phyloP scores from a whole-genome alignment of 2,113 vertebrate genomes.

The Machaerirhynchus nigripectus region DNA sequence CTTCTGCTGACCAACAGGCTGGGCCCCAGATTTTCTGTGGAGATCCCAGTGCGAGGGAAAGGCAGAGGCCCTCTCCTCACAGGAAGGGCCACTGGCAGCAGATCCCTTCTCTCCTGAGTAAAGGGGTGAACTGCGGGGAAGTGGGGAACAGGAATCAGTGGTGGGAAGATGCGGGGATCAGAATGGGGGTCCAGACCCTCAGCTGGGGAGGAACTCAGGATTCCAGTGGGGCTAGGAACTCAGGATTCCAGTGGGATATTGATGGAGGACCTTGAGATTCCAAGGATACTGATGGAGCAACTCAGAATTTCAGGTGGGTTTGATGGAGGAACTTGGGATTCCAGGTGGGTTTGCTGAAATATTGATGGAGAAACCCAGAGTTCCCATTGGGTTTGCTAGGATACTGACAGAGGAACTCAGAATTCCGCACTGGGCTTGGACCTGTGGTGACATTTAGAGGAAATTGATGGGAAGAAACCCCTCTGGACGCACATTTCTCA shows the following conservation, averaged over 20 bases:
- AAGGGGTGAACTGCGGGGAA: not conserved
- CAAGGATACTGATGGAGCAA: not conserved
- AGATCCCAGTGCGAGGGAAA: accelerated
- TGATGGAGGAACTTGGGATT: not conserved
- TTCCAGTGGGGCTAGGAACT: not conserved
- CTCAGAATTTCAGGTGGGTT: accelerated
- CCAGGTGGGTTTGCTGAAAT: not conserved
- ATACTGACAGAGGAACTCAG: not conserved
- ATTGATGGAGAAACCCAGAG: not conserved
- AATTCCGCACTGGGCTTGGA: not conserved
- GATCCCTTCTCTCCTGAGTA: not conserved
- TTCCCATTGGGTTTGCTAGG: not conserved
- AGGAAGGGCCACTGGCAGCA: not conserved
- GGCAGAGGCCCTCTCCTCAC: not conserved
- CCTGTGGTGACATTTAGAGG: not conserved
- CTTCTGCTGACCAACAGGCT: accelerated
- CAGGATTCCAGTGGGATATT: not conserved
- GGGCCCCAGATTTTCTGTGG: accelerated
- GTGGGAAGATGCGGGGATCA: not conserved
- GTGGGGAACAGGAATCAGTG: not conserved
- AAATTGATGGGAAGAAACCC: not conserved
- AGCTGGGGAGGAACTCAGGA: not conserved
- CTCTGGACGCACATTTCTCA: not conserved
- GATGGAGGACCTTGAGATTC: not conserved
- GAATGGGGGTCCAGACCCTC: not conserved